Evolutionary conservation across 1,140 invertebrate species (phyloP), one percentile per base, ranked within the genome.

Genomic region (Mactra quadrangularis): DNA sequence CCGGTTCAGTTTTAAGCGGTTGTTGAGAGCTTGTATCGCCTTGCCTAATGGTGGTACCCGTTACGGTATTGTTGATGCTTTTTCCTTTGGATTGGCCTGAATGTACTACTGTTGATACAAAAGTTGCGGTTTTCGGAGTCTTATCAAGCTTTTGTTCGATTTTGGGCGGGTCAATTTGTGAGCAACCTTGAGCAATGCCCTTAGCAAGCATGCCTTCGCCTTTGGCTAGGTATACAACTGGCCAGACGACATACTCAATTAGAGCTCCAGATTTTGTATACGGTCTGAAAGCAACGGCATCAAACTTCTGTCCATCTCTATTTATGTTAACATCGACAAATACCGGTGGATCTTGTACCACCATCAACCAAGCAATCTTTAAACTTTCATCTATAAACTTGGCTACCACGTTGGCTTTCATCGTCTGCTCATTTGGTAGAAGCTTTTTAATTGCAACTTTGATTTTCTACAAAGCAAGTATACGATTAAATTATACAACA

Each of bases 231-330:
- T 29, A 75, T 25, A 75, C 19, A 6, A 53, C 71, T 27, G 71
- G 71, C 71, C 71, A 75, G 7, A 75, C 71, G 11, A 75, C 22
- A 25, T 25, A 75, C 3, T 75, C n/a, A 35, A 55, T 35, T 19
- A 41, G 45, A 11, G 9, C 25, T 0, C 71, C 71, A 19, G 9
- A 2, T 1, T 15, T 9, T 17, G 38, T 75, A 29, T 75, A 75
- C 1, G 31, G 13, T 71, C 22, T 52, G n/a, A 25, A 71, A 9
- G 19, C 29, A n/a, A 35, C 29, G 52, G 6, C 29, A 55, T 71
- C 68, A 22, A 71, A 55, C 19, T 1, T 27, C 3, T 71, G 15
- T 15, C 68, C 68, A 6, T 3, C 22, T 19, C 29, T 52, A 4
- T 4, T 29, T 6, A 29, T 15, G 6, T 71, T 45, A 19, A n/a